A percentile compares a stretch with the other conserved stretches of the same genome.
Conservation (phyloP, 2,797 vertebrate species). For the Onychomys torridus region DNA sequence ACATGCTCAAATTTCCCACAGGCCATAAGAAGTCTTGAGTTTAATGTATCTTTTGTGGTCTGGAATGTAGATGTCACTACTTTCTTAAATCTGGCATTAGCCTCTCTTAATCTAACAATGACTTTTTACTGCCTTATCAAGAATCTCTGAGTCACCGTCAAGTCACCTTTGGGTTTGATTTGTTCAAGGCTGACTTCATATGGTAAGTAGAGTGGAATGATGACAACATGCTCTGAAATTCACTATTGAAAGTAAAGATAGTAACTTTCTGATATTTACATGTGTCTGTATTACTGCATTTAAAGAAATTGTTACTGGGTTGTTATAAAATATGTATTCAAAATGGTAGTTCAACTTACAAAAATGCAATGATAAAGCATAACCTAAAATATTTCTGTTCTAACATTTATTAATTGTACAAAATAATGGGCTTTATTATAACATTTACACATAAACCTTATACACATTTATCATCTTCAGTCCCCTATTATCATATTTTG, state of each 20-base stretch:
- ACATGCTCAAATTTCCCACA: slow-evolving; percentile 1
- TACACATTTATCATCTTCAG: not conserved
- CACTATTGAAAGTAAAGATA: not conserved
- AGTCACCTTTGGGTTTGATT: not conserved
- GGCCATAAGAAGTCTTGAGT: not conserved
- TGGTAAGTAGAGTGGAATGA: not conserved
- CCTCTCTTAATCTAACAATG: not conserved
- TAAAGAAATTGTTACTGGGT: slow-evolving; percentile 23
- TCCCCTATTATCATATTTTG: not conserved
- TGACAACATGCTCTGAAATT: not conserved
- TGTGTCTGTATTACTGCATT: not conserved
- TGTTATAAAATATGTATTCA: not conserved
- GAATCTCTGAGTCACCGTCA: not conserved
- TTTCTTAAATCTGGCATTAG: slow-evolving; percentile 21
- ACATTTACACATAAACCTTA: not conserved
- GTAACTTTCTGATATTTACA: not conserved
- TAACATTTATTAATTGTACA: not conserved
- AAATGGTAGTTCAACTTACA: slow-evolving; percentile 4
- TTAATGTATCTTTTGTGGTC: not conserved
- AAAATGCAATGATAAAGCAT: slow-evolving; percentile 18
- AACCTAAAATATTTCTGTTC: not conserved
- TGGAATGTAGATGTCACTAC: not conserved
- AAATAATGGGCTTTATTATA: not conserved
- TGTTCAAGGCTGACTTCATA: not conserved
- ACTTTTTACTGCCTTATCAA: not conserved